A percentile compares a stretch with the other conserved stretches of the same genome.
Conservation (phyloP, 2,113 vertebrate species). For the Triplophysa dalaica region DNA sequence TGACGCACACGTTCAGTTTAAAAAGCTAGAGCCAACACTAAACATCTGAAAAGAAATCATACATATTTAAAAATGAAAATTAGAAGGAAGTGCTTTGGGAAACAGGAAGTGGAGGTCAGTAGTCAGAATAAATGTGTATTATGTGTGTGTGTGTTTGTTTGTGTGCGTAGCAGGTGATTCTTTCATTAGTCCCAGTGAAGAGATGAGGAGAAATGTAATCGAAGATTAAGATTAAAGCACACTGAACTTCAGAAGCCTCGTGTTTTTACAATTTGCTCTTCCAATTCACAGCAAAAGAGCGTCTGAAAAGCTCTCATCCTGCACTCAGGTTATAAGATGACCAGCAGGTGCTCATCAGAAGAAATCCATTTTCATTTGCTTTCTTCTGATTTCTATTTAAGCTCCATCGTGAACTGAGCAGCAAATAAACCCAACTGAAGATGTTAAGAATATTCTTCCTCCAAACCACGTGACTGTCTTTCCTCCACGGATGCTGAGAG, state of each 20-base stretch:
- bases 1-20: no score
- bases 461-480: no score
- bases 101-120: conserved; percentile 2
- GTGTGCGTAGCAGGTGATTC: conserved; percentile 28
- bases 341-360: not conserved
- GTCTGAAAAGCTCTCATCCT: not conserved
- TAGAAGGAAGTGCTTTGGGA: not conserved
- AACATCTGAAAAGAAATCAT: no score
- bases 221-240: not conserved
- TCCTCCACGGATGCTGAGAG: no score
- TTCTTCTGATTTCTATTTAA: conserved; percentile 4
- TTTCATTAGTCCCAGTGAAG: conserved; percentile 33
- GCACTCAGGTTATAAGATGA: not conserved
- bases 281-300: not conserved
- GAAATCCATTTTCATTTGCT: not conserved
- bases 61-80: no score
- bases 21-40: no score
- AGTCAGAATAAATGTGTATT: conserved; percentile 34
- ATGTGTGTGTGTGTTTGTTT: conserved; percentile 25
- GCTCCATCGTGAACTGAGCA: not conserved
- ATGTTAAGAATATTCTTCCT: no score
- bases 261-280: no score
- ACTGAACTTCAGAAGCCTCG: not conserved
- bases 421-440: not conserved
- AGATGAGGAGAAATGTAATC: not conserved